A percentile compares a stretch with the other conserved stretches of the same genome.
phyloP scores from a whole-genome alignment of 2,888 invertebrate genomes.

The Entomobrya multifasciata region DNA sequence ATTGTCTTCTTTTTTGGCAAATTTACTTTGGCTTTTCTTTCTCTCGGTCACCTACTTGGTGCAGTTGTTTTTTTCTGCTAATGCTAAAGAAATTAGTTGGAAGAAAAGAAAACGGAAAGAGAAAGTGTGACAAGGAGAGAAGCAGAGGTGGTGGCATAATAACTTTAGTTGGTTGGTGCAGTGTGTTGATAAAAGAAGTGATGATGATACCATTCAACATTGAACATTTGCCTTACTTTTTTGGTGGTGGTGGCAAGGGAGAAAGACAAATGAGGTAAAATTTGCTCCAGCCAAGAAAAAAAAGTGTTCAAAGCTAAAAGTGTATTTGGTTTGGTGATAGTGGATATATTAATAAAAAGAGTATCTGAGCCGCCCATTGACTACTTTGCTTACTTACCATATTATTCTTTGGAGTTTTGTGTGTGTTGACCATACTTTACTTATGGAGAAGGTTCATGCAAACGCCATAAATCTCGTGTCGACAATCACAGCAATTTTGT shows the following conservation, averaged over 20 bases:
- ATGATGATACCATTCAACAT: not conserved
- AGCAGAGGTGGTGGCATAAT: slow-evolving; percentile 35
- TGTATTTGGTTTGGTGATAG: not conserved
- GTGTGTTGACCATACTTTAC: slow-evolving; percentile 7
- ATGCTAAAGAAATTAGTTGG: slow-evolving; percentile 9
- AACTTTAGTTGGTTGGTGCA: slow-evolving; percentile 12
- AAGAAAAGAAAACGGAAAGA: not conserved
- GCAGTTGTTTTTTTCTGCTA: slow-evolving; percentile 1
- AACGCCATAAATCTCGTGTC: slow-evolving; percentile 51
- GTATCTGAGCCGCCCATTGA: slow-evolving; percentile 38
- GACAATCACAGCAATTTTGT: slow-evolving; percentile 36
- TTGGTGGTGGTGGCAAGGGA: not conserved
- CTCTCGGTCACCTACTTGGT: not conserved
- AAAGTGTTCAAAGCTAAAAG: not conserved
- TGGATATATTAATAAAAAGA: not conserved
- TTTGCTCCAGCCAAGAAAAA: slow-evolving; percentile 16
- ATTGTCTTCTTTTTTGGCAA: slow-evolving; percentile 44
- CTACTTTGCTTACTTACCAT: not conserved
- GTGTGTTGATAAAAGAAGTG: not conserved
- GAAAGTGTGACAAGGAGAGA: slow-evolving; percentile 21
- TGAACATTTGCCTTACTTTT: not conserved
- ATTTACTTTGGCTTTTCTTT: slow-evolving; percentile 17
- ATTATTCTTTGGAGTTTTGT: not conserved
- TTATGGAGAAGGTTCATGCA: slow-evolving; percentile 50
- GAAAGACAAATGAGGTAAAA: slow-evolving; percentile 50